Base-by-base conservation (phyloP, 2,888 invertebrate genomes). In the Operophtera brumata region DNA sequence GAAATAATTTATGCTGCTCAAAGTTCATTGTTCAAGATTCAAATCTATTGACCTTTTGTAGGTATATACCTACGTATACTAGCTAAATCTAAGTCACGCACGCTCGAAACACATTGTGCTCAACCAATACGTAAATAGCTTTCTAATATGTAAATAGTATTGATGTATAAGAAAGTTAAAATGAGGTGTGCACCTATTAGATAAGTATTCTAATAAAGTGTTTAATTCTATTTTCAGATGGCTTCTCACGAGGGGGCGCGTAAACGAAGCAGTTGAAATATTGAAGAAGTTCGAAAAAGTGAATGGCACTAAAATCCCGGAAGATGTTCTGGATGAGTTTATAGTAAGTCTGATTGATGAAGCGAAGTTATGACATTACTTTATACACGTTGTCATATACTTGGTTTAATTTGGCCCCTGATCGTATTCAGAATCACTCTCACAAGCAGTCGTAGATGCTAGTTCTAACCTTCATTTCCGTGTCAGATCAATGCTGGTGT, bases 301-400 rank as follows among this genome's bases (percentile, higher is more conserved):
- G 0, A 91, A 91, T 60, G 75, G 81, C 1, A 84, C 78, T 0
- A 82, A 84, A 48, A 85, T 91, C 9, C 90, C 90, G 1, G 83
- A 89, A 7, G 83, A 86, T 48, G 81, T 86, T 2, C 75, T 90
- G 76, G 87, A 90, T 56, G 85, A 89, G 20, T 91, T 91, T 64
- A 79, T 90, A 61, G 91, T 88, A 67, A 79, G 87, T 77, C 12
- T 20, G 20, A n/a, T n/a, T n/a, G n/a, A n/a, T n/a, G n/a, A n/a
- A n/a, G n/a, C n/a, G n/a, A n/a, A n/a, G n/a, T n/a, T n/a, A n/a
- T n/a, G n/a, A n/a, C n/a, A n/a, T n/a, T n/a, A n/a, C n/a, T n/a
- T n/a, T n/a, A n/a, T n/a, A n/a, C n/a, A n/a, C n/a, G n/a, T n/a
- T n/a, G n/a, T n/a, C n/a, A n/a, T n/a, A n/a, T n/a, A n/a, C n/a